A percentile compares a stretch with the other conserved stretches of the same genome.
phyloP scores from a whole-genome alignment of 1,140 invertebrate genomes.

The Antheraea pernyi region DNA sequence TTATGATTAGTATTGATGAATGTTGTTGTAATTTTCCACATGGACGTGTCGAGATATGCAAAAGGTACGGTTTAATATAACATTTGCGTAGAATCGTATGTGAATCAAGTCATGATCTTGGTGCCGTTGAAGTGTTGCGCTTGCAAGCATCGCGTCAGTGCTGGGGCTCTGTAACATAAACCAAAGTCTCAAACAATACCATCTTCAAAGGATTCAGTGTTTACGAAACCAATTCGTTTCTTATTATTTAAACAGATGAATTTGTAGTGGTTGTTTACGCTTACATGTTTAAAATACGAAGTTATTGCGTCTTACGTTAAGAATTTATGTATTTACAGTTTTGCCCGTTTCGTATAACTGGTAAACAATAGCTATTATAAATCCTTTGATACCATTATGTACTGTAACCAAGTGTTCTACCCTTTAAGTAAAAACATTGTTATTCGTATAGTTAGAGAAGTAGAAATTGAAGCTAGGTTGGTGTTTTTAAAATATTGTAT shows the following conservation, averaged over 20 bases:
- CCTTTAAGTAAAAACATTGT: too few relatives aligned
- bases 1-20: conserved; percentile 23
- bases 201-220: conserved; percentile 1
- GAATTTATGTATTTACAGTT: not conserved
- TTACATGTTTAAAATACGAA: not conserved
- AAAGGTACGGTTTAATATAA: conserved; percentile 43
- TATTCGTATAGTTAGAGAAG: too few relatives aligned
- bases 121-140: conserved; percentile 63
- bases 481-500: too few relatives aligned
- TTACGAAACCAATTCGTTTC: not conserved
- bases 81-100: conserved; percentile 27
- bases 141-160: conserved; percentile 70
- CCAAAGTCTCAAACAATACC: conserved; percentile 11
- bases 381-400: too few relatives aligned
- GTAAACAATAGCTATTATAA: not conserved
- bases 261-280: not conserved
- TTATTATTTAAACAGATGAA: conserved; percentile 4
- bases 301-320: not conserved
- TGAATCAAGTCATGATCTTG: conserved; percentile 72
- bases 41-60: conserved; percentile 54
- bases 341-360: not conserved
- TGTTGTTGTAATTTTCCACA: conserved; percentile 33
- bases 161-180: conserved; percentile 68
- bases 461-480: too few relatives aligned
- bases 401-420: too few relatives aligned